phyloP scores from a whole-genome alignment of 2,888 invertebrate species.

The Tolmerus cingulatus region DNA sequence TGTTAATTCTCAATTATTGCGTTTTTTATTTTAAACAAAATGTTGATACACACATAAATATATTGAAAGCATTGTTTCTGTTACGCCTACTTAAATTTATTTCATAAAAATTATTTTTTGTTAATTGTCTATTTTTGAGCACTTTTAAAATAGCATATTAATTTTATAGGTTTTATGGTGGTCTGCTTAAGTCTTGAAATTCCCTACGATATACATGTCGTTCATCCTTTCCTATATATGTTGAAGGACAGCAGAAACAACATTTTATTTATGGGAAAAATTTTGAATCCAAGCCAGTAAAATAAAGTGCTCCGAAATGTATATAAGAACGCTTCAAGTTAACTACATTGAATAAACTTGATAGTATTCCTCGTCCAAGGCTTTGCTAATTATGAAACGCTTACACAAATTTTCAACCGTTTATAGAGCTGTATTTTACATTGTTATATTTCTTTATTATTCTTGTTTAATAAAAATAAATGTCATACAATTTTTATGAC shows the following conservation, averaged over 20 bases:
- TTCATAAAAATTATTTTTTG: neutral
- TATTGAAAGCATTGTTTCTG: too few species aligned
- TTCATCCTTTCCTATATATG: conserved; percentile 1
- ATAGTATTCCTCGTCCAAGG: neutral
- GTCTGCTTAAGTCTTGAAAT: neutral
- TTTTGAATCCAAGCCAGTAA: neutral
- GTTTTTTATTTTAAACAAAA: neutral
- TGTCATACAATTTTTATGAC: neutral
- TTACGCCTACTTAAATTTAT: too few species aligned
- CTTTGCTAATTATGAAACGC: neutral
- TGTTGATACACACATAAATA: too few species aligned
- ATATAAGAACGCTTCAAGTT: neutral
- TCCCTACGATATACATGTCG: neutral
- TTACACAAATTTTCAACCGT: neutral
- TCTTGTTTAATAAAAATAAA: neutral
- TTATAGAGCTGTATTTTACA: neutral
- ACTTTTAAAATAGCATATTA: neutral
- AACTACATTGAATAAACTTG: neutral
- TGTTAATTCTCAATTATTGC: too few species aligned
- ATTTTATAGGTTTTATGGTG: neutral
- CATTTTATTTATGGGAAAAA: neutral
- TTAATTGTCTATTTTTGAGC: neutral
- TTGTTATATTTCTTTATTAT: neutral
- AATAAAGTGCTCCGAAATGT: neutral
- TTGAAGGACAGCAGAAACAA: neutral